phyloP scores from a whole-genome alignment of 2,113 vertebrate species.

The Triplophysa dalaica region DNA sequence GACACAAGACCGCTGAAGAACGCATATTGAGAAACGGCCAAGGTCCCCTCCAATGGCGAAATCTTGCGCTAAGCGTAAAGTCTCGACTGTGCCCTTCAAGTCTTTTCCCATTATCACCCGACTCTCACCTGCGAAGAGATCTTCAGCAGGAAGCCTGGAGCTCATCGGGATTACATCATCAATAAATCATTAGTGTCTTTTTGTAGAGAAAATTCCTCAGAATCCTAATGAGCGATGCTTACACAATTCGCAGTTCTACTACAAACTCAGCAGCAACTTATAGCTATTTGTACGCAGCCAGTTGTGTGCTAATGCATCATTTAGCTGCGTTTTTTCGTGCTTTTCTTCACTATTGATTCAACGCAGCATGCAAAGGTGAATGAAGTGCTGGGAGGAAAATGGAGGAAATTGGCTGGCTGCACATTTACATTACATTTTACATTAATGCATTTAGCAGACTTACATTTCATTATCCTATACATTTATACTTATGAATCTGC shows the following conservation, averaged over 20 bases:
- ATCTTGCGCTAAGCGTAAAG: constrained; percentile 43
- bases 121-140: constrained; percentile 34
- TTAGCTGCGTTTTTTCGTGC: constrained; percentile 6
- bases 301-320: constrained; percentile 13
- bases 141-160: constrained; percentile 57
- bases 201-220: constrained; percentile 45
- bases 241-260: neutral
- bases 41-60: neutral
- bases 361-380: constrained; percentile 3
- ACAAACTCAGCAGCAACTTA: constrained; percentile 26
- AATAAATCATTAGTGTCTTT: constrained; percentile 67
- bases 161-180: constrained; percentile 68
- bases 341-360: constrained; percentile 19
- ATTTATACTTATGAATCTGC: no score
- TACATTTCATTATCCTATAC: no score
- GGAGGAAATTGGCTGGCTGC: neutral
- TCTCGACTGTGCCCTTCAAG: constrained; percentile 39
- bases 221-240: constrained; percentile 48
- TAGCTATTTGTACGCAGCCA: neutral
- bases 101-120: constrained; percentile 51
- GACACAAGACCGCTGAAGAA: no score
- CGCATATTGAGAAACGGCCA: neutral
- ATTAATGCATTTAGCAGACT: no score
- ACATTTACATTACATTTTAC: no score
- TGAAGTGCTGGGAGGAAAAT: neutral